These are phyloP conservation scores for Urocitellus parryii DNA, from an alignment of 2,113 vertebrate species.

Conservation along the genomic window DNA sequence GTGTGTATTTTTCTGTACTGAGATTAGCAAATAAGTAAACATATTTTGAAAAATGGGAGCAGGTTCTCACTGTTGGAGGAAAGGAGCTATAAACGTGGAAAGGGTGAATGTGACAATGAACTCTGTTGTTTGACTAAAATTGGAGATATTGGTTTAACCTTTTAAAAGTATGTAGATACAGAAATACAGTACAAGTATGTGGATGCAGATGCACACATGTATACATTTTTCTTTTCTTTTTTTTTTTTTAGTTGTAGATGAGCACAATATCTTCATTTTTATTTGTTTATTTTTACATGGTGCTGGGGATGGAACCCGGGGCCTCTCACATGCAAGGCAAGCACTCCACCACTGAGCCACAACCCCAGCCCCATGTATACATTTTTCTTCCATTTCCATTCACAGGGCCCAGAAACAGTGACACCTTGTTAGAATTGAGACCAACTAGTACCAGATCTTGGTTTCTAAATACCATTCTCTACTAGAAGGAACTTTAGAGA, in stretches of 20 bases:
- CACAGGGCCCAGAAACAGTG: background rate
- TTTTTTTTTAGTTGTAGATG: too few species aligned
- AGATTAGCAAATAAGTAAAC: slow-evolving; percentile 33
- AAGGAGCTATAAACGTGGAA: slow-evolving; percentile 6
- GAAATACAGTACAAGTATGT: background rate
- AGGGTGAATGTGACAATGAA: background rate
- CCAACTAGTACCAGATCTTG: background rate
- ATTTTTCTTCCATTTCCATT: background rate
- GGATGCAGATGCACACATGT: too few species aligned
- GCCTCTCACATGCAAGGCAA: too few species aligned
- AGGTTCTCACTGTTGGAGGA: background rate
- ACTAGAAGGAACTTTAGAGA: background rate
- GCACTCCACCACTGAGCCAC: too few species aligned
- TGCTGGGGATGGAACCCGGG: too few species aligned
- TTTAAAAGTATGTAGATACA: background rate
- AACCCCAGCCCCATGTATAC: background rate
- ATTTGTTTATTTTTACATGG: too few species aligned
- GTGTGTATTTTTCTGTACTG: slow-evolving; percentile 24
- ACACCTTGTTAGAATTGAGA: background rate
- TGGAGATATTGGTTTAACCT: slow-evolving; percentile 7
- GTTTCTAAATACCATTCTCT: slow-evolving; percentile 8
- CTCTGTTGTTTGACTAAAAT: background rate
- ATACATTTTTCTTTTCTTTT: too few species aligned
- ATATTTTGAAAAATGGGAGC: slow-evolving; percentile 20
- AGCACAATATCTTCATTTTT: too few species aligned